A percentile compares a stretch with the other conserved stretches of the same genome.
These are phyloP conservation scores for Varecia variegata DNA, from an alignment of 2,797 vertebrate genomes.

Conservation along the genomic window DNA sequence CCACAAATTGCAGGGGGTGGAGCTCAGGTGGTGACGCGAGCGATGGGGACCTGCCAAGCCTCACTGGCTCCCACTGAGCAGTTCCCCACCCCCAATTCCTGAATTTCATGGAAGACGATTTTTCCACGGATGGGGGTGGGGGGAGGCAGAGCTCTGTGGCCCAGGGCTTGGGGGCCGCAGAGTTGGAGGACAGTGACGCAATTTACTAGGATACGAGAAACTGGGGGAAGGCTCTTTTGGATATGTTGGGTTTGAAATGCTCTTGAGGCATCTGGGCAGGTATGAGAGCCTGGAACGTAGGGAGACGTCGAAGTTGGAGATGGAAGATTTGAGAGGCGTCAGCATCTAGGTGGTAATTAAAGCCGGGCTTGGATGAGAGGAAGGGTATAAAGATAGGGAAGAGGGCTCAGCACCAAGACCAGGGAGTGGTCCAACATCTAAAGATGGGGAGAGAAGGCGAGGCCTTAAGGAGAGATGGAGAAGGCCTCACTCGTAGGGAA, in stretches of 20 bases:
- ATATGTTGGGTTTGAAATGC: background rate
- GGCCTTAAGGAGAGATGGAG: no score
- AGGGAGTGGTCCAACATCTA: background rate
- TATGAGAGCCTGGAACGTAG: accelerated
- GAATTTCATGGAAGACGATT: no score
- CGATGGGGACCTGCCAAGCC: no score
- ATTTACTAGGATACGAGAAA: background rate
- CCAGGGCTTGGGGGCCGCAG: no score
- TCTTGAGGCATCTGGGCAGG: background rate
- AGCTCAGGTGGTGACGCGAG: no score
- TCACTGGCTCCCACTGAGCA: no score
- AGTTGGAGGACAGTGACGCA: no score
- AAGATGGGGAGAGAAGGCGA: background rate
- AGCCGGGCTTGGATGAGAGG: background rate
- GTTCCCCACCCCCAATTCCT: no score
- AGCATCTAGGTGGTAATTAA: background rate
- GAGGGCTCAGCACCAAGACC: no score
- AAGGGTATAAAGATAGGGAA: background rate
- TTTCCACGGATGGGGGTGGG: no score
- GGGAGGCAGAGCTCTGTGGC: no score
- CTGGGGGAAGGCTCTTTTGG: background rate
- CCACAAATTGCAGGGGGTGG: no score
- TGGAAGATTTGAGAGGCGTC: background rate
- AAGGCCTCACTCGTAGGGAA: background rate
- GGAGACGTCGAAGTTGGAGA: background rate